Conservation (phyloP, 2,888 invertebrate genomes). For the Hydrotaea cyrtoneurina region DNA sequence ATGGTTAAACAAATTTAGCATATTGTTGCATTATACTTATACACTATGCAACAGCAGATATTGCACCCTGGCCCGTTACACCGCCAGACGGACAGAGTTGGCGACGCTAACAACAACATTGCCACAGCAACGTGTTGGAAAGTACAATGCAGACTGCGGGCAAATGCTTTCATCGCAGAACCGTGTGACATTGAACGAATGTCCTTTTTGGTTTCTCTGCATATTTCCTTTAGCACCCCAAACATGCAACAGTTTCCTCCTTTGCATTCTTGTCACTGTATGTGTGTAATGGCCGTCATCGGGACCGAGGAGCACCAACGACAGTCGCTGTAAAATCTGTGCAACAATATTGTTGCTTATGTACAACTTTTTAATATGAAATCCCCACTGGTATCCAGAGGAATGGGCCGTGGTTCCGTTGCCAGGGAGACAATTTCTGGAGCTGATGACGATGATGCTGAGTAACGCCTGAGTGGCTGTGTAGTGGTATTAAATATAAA, state of each 20-base stretch:
- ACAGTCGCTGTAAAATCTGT: constrained; percentile 33
- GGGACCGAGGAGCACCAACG: constrained; percentile 21
- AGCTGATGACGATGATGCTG: constrained; percentile 11
- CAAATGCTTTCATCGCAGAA: constrained; percentile 42
- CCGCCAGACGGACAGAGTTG: background rate
- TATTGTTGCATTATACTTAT: constrained; percentile 70
- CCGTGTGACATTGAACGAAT: constrained; percentile 68
- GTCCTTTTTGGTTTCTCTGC: constrained; percentile 49
- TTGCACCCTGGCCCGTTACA: constrained; percentile 18
- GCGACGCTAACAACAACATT: background rate
- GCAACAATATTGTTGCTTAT: constrained; percentile 31
- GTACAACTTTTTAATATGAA: constrained; percentile 58
- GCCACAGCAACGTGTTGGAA: constrained; percentile 38
- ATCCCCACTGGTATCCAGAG: background rate
- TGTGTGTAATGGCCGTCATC: background rate
- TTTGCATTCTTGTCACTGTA: background rate
- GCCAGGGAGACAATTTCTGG: background rate
- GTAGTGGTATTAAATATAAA: constrained; percentile 68
- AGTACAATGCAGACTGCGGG: background rate
- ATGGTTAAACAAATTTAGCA: constrained; percentile 67
- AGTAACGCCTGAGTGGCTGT: constrained; percentile 65
- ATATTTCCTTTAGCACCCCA: background rate
- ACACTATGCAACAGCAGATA: constrained; percentile 41
- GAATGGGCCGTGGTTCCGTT: background rate
- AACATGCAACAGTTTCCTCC: constrained; percentile 48